Conservation (phyloP, 1,140 invertebrate species). For the Drosophila albomicans region DNA sequence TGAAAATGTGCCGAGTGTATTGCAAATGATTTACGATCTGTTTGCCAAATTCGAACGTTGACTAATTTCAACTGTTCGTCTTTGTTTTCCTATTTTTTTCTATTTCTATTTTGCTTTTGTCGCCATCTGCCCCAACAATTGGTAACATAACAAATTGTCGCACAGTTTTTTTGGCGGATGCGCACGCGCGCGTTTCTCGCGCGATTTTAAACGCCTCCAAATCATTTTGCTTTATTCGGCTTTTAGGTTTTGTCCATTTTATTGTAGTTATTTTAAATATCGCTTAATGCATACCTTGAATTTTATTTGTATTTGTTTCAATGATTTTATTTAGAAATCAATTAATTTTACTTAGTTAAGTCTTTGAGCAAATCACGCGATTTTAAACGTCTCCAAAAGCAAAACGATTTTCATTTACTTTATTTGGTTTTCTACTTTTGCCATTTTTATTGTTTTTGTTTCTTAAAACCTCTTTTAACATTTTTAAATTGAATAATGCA, state of each 20-base stretch:
- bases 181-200: constrained; percentile 45
- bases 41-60: constrained; percentile 76
- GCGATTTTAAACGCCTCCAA: constrained; percentile 21
- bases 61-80: constrained; percentile 64
- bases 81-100: constrained; percentile 2
- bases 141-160: constrained; percentile 70
- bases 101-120: constrained; percentile 17
- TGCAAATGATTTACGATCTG: constrained; percentile 70
- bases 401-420: too few species aligned
- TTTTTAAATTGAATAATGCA: too few species aligned
- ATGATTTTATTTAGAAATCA: too few species aligned
- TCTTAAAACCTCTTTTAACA: too few species aligned
- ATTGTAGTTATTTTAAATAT: too few species aligned
- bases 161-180: constrained; percentile 19
- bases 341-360: too few species aligned
- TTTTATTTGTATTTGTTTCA: too few species aligned
- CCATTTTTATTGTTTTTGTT: too few species aligned
- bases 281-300: too few species aligned
- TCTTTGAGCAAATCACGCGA: background rate
- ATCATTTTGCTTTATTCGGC: too few species aligned
- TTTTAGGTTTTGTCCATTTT: too few species aligned
- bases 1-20: constrained; percentile 15
- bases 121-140: constrained; percentile 10
- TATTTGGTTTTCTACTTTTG: too few species aligned
- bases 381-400: constrained; percentile 10